Conservation (phyloP, 2,797 vertebrate genomes). For the Menidia menidia region DNA sequence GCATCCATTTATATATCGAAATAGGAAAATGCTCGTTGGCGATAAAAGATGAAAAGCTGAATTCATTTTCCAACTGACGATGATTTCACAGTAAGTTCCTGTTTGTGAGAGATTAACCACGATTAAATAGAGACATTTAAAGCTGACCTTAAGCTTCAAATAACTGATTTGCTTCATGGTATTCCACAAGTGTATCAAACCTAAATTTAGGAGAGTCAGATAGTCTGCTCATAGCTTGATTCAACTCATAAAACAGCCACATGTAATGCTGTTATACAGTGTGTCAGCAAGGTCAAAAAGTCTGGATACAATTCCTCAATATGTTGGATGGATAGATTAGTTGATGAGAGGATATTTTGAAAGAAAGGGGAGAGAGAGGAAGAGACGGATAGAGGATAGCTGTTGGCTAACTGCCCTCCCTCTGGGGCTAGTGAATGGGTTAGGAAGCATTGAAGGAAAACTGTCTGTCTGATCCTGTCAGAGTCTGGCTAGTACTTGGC, state of each 20-base stretch:
- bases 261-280: neutral
- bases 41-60: too few relatives aligned
- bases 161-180: too few relatives aligned
- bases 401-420: slow-evolving; percentile 68
- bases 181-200: neutral
- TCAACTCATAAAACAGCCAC: slow-evolving; percentile 7
- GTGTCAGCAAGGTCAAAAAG: slow-evolving; percentile 30
- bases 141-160: too few relatives aligned
- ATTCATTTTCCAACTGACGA: too few relatives aligned
- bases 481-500: slow-evolving; percentile 60
- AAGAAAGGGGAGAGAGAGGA: slow-evolving; percentile 65
- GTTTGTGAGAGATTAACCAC: too few relatives aligned
- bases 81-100: too few relatives aligned
- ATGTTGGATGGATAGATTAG: slow-evolving; percentile 66
- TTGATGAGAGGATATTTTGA: slow-evolving; percentile 71
- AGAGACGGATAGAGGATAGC: slow-evolving; percentile 65
- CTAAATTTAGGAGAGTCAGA: neutral
- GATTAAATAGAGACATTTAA: too few relatives aligned
- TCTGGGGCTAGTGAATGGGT: slow-evolving; percentile 53
- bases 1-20: too few relatives aligned
- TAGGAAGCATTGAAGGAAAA: slow-evolving; percentile 53
- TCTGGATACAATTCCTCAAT: slow-evolving; percentile 36
- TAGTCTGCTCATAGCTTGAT: neutral
- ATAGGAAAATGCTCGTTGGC: too few relatives aligned
- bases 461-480: slow-evolving; percentile 67